These are phyloP conservation scores for Asarcornis scutulata DNA, from an alignment of 2,113 vertebrate genomes.

Conservation along the genomic window DNA sequence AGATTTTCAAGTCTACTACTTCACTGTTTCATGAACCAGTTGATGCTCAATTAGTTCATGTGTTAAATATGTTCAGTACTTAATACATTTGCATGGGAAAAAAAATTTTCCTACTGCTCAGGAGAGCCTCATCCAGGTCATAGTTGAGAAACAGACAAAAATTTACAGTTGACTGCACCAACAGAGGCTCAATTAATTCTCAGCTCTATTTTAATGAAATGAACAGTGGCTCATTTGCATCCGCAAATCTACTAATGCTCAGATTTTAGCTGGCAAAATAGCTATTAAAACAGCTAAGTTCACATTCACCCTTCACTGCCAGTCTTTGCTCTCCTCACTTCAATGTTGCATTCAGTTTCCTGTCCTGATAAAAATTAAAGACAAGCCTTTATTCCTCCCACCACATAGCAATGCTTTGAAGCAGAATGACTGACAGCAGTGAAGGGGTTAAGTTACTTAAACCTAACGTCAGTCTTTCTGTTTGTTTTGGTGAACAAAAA, in stretches of 20 bases:
- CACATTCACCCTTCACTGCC: background rate
- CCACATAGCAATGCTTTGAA: background rate
- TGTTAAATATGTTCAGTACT: slow-evolving; percentile 49
- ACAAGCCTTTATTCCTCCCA: background rate
- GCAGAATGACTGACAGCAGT: background rate
- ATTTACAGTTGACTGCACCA: slow-evolving; percentile 53
- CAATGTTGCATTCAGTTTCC: background rate
- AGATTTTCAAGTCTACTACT: background rate
- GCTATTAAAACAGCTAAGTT: background rate
- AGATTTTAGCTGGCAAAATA: slow-evolving; percentile 42
- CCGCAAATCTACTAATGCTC: slow-evolving; percentile 25
- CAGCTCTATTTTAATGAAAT: slow-evolving; percentile 61
- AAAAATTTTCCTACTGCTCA: slow-evolving; percentile 17
- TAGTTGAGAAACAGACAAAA: slow-evolving; percentile 64
- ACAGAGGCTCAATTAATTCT: slow-evolving; percentile 67
- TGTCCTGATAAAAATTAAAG: background rate
- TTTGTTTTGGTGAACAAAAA: background rate
- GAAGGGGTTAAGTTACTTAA: background rate
- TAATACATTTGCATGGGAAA: slow-evolving; percentile 12
- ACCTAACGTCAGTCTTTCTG: background rate
- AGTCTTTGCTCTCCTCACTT: background rate
- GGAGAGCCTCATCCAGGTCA: slow-evolving; percentile 59
- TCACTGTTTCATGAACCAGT: slow-evolving; percentile 33
- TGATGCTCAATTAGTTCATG: slow-evolving; percentile 58
- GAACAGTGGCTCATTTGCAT: slow-evolving; percentile 49